These are phyloP conservation scores for Notolabrus celidotus DNA, from an alignment of 2,797 vertebrate species.

Conservation along the genomic window DNA sequence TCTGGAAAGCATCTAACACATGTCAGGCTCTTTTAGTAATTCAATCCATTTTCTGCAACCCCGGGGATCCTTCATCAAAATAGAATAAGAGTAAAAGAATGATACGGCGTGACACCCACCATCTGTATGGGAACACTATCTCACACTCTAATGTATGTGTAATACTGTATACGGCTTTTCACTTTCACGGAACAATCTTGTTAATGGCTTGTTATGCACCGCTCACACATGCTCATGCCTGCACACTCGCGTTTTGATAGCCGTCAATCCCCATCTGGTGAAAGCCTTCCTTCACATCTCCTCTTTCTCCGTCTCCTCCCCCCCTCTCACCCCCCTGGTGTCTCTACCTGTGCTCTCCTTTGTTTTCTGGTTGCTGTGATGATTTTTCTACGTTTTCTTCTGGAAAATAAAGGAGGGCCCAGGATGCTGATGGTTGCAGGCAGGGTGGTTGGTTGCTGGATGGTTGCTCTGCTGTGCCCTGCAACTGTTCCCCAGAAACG, in stretches of 20 bases:
- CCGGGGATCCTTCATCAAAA: conserved; percentile 14
- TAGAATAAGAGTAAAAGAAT: conserved; percentile 12
- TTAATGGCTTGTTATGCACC: conserved; percentile 20
- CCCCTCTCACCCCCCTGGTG: neutral
- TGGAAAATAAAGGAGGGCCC: conserved; percentile 32
- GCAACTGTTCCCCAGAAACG: neutral
- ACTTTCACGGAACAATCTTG: conserved; percentile 11
- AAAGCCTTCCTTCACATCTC: conserved; percentile 27
- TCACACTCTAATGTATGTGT: conserved; percentile 13
- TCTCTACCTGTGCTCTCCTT: conserved; percentile 26
- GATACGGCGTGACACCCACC: conserved; percentile 13
- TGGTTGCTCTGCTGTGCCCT: conserved; percentile 21
- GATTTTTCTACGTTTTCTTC: neutral
- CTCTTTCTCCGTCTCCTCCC: neutral
- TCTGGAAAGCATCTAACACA: conserved; percentile 11
- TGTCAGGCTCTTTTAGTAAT: conserved; percentile 6
- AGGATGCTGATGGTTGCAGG: conserved; percentile 37
- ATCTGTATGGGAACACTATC: conserved; percentile 40
- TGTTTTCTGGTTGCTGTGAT: conserved; percentile 21
- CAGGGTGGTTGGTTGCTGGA: neutral
- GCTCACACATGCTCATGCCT: conserved; percentile 13
- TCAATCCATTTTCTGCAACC: conserved; percentile 28
- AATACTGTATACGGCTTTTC: conserved; percentile 3
- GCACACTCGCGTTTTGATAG: conserved; percentile 40
- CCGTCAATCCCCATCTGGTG: conserved; percentile 20